These are phyloP conservation scores for Cheilosia vernalis DNA, from an alignment of 2,888 invertebrate genomes.

Conservation along the genomic window DNA sequence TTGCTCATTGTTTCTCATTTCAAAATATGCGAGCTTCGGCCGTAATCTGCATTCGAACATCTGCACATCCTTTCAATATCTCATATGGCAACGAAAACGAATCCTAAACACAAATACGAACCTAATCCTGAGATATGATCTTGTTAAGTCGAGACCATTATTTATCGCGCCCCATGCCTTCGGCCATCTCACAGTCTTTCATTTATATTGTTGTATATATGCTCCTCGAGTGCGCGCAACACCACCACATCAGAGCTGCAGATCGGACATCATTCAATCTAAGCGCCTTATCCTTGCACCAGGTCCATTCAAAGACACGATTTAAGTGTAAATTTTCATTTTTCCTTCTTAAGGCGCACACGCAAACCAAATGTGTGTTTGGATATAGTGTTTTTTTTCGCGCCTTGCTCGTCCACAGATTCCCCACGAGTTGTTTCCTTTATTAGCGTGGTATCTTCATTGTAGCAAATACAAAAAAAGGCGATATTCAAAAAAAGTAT, in stretches of 20 bases:
- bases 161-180: conserved; percentile 72
- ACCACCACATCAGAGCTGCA: conserved; percentile 30
- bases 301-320: conserved; percentile 35
- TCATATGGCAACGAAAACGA: conserved; percentile 30
- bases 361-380: conserved; percentile 24
- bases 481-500: conserved; percentile 58
- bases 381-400: conserved; percentile 32
- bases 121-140: conserved; percentile 75
- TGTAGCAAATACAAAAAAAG: conserved; percentile 36
- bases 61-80: conserved; percentile 51
- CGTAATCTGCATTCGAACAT: conserved; percentile 55
- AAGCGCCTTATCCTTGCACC: conserved; percentile 72
- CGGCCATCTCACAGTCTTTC: conserved; percentile 72
- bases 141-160: conserved; percentile 75
- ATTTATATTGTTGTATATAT: conserved; percentile 67
- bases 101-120: conserved; percentile 72
- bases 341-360: conserved; percentile 59
- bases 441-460: conserved; percentile 64
- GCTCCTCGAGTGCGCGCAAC: conserved; percentile 16
- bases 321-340: conserved; percentile 67
- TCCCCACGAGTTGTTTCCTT: conserved; percentile 55
- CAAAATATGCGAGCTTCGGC: conserved; percentile 3
- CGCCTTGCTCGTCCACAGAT: conserved; percentile 38
- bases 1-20: conserved; percentile 48
- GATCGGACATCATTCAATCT: conserved; percentile 75